phyloP scores from a whole-genome alignment of 2,797 vertebrate species.

The Amazonetta brasiliensis region DNA sequence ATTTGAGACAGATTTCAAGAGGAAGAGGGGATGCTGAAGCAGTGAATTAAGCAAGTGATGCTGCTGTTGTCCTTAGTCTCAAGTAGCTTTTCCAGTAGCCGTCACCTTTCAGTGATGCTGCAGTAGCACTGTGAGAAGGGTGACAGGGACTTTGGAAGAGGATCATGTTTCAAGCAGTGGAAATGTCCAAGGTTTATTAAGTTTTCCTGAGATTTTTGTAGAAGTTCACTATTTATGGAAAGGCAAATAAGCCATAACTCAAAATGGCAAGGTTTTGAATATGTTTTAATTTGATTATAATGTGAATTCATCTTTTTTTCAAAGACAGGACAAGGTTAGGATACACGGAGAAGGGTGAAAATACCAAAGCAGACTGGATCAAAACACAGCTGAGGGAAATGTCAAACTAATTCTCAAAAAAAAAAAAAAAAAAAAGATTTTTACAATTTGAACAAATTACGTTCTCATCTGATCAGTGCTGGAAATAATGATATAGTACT shows the following conservation, averaged over 20 bases:
- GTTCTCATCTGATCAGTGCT: neutral
- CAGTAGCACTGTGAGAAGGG: neutral
- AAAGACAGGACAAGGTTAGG: neutral
- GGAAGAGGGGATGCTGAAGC: neutral
- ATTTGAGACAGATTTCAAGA: neutral
- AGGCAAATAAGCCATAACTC: neutral
- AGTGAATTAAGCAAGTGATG: neutral
- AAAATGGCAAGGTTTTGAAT: neutral
- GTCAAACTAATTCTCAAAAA: neutral
- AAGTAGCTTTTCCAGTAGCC: neutral
- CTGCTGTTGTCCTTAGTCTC: neutral
- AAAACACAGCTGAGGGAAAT: neutral
- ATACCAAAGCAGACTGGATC: neutral
- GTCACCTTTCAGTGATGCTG: neutral
- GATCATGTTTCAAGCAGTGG: neutral
- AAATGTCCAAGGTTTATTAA: neutral
- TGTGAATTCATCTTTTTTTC: neutral
- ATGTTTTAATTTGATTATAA: neutral
- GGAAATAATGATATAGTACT: neutral
- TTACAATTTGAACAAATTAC: neutral
- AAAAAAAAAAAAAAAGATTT: neutral
- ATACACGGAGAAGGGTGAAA: neutral
- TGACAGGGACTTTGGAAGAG: neutral
- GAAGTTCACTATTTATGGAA: neutral
- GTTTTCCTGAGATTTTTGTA: neutral